Evolutionary conservation across 2,888 invertebrate species (phyloP), one percentile per base, ranked within the genome.

Genomic region (Aleiodes leptofemur): DNA sequence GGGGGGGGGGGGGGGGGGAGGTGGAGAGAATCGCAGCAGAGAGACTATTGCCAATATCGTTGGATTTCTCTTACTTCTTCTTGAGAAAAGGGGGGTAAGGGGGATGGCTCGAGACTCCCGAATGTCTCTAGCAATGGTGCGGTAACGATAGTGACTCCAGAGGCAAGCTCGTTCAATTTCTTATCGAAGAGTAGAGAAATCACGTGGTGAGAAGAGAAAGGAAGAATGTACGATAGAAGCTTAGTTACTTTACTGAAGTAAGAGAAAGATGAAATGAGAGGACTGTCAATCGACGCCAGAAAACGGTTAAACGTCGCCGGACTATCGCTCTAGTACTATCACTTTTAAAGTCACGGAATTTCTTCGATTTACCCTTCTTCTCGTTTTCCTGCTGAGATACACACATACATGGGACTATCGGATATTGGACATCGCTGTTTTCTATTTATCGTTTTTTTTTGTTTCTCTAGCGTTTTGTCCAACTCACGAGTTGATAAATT

Each of bases 31-130:
- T 43, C 38, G 34, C 56, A 72, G 59, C 72, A 16, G 59, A 51
- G 68, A 66, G 59, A 56, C 72, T 70, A 72, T 73, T 78, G 78
- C 77, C 80, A 78, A 80, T 80, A 78, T 73, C 70, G 73, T 74
- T 68, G 61, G 66, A 72, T 76, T 77, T 76, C 66, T 77, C 68
- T 73, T 71, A 56, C 68, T 55, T 50, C 69, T 48, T 23, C 23
- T 23, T 2, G 23, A 3, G 59, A 31, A 31, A n/a, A 59, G 43
- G 8, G 9, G 69, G 38, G 5, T 4, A 14, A 13, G 61, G 43
- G 43, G 38, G 38, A 43, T 38, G 55, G 16, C 34, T 13, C 51
- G 69, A 66, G 56, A 72, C 57, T 55, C 53, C 69, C 61, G 70
- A 73, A 77, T 76, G 64, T 75, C 71, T 76, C 73, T 61, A 69